Evolutionary conservation across 2,888 invertebrate species (phyloP).

Genomic region (Pammene fasciana): DNA sequence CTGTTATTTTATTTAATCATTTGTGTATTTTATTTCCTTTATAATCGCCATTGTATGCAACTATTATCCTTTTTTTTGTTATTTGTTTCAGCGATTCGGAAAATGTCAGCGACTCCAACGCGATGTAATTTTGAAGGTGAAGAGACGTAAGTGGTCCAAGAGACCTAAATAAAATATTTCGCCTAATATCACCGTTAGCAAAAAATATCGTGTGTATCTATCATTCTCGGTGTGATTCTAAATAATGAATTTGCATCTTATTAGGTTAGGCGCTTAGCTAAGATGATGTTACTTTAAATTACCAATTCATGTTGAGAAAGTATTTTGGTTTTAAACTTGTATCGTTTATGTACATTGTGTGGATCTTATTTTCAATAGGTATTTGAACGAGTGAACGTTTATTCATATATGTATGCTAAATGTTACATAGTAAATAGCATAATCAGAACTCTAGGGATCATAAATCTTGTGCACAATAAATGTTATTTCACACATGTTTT

Average conservation of each 20-base stretch:
- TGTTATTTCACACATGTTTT: not conserved
- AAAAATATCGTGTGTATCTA: conserved; percentile 12
- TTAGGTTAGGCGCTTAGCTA: conserved; percentile 20
- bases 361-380: not conserved
- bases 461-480: conserved; percentile 17
- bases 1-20: too few species aligned
- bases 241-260: conserved; percentile 24
- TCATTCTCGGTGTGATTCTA: conserved; percentile 16
- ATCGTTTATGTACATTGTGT: conserved; percentile 13
- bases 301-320: conserved; percentile 3
- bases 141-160: conserved; percentile 10
- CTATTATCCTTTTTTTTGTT: not conserved
- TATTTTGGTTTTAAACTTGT: conserved; percentile 18
- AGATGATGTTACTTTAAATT: conserved; percentile 9
- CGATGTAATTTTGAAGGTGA: conserved; percentile 64
- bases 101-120: conserved; percentile 63
- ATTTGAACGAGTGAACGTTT: conserved; percentile 7
- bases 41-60: not conserved
- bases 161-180: not conserved
- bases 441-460: not conserved
- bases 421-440: conserved; percentile 8
- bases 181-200: conserved; percentile 18
- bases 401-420: conserved; percentile 12
- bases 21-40: too few species aligned
- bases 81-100: conserved; percentile 53